These are phyloP conservation scores for Ophioderma brevispina DNA, from an alignment of 35 echinoderm and acorn worm species.

Conservation along the genomic window DNA sequence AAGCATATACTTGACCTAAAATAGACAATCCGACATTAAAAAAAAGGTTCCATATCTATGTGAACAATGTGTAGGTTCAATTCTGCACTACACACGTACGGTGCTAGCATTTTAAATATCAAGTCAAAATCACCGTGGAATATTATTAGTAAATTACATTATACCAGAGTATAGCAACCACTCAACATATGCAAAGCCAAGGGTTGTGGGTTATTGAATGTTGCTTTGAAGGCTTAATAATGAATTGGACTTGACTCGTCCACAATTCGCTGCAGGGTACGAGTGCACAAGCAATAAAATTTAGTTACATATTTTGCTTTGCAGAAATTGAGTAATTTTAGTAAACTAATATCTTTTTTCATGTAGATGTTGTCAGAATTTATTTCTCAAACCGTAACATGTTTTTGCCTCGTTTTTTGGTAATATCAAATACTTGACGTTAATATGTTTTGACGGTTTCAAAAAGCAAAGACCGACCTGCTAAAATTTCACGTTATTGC, in stretches of 20 bases:
- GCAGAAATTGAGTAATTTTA: neutral
- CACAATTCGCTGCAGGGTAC: neutral
- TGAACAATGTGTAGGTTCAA: neutral
- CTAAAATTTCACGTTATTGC: no score
- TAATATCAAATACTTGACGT: no score
- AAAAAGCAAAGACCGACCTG: no score
- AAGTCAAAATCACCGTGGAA: neutral
- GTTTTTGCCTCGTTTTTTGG: no score
- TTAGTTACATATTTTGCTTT: neutral
- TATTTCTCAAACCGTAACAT: no score
- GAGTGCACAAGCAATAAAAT: neutral
- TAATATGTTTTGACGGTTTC: no score
- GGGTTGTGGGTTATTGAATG: constrained; percentile 9
- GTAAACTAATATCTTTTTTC: no score
- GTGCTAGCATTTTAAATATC: neutral
- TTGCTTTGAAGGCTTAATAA: constrained; percentile 1
- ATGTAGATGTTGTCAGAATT: no score
- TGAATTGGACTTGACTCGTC: neutral
- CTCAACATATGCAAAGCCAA: neutral
- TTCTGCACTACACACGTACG: neutral
- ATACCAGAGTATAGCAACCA: neutral
- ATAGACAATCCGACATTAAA: no score
- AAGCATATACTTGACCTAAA: no score
- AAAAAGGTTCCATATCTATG: no score
- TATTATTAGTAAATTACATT: constrained; percentile 13